Base-by-base conservation (phyloP, 2,888 invertebrate genomes). In the Zelleria hepariella region DNA sequence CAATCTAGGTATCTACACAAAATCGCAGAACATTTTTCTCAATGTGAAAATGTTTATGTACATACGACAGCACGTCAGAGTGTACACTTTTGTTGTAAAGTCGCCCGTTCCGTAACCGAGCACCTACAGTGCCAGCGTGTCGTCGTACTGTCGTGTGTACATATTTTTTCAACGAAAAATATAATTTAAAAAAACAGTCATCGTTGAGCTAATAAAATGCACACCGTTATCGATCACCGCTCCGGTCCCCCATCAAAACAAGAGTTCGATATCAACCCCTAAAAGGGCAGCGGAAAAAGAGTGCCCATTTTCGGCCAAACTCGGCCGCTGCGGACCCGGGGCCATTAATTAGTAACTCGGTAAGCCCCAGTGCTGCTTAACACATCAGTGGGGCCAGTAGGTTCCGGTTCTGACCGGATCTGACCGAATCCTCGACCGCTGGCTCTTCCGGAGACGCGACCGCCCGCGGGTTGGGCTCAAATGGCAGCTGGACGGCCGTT, bases 311-410 rank as follows among this genome's bases (percentile, higher is more conserved):
- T 57, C 26, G 57, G 48, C 5, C 25, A 47, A 57, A 58, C 53
- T 58, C 23, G 67, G 69, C 74, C 82, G 82, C 79, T 79, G 73
- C 77, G 57, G 57, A 57, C 70, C 69, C 48, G 75, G 67, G 74
- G 78, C 75, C 77, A 77, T 84, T 86, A 85, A 86, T 85, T 86
- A 86, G 83, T 86, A 80, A 85, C 78, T 78, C 74, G 76, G 82
- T 79, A 80, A 84, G 78, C 78, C 75, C 68, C 74, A 67, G 74
- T 76, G 76, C 77, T 73, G 84, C 80, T 83, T 78, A 84, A 82
- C 84, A 81, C 80, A 84, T 83, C 80, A 80, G 71, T 74, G 68
- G 71, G 77, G 73, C 69, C 71, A 74, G 73, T 72, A 81, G 82
- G 75, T 82, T 86, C 86, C 86, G 85, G 86, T 80, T 80, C 78